Conservation (phyloP, 2,888 invertebrate genomes). For the Drosophila koepferae region DNA sequence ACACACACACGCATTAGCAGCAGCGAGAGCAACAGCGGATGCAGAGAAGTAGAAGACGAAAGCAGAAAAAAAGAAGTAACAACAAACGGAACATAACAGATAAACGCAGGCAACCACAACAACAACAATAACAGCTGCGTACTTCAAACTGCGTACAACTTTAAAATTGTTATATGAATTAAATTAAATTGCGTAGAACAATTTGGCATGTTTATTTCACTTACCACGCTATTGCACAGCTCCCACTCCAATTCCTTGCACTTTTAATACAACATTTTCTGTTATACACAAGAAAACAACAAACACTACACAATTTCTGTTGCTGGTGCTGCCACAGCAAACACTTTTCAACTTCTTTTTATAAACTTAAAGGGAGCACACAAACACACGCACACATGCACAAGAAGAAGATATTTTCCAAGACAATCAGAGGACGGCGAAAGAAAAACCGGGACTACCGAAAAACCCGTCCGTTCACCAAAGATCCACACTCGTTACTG, state of each 20-base stretch:
- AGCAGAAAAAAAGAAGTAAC: slow-evolving; percentile 37
- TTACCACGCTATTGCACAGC: slow-evolving; percentile 36
- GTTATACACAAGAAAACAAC: slow-evolving; percentile 71
- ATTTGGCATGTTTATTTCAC: slow-evolving; percentile 7
- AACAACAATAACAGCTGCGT: slow-evolving; percentile 43
- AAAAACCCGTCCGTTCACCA: slow-evolving; percentile 59
- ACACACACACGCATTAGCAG: slow-evolving; percentile 1
- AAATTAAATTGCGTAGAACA: slow-evolving; percentile 14
- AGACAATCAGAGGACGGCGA: slow-evolving; percentile 60
- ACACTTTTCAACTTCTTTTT: slow-evolving; percentile 73
- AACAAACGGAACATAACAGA: slow-evolving; percentile 53
- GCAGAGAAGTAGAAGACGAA: slow-evolving; percentile 40
- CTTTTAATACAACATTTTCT: slow-evolving; percentile 59
- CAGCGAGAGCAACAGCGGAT: slow-evolving; percentile 39
- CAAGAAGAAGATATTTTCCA: slow-evolving; percentile 60
- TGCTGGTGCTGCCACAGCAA: slow-evolving; percentile 56
- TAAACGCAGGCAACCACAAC: slow-evolving; percentile 27
- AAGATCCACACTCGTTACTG: slow-evolving; percentile 64
- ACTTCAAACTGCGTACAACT: slow-evolving; percentile 26
- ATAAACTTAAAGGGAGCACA: slow-evolving; percentile 68
- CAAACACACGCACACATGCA: slow-evolving; percentile 24
- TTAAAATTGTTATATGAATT: background rate
- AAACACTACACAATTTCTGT: slow-evolving; percentile 49
- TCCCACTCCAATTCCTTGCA: slow-evolving; percentile 28
- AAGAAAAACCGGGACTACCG: slow-evolving; percentile 53